Percentiles rank a stretch among this genome's conserved stretches.
These are phyloP conservation scores for Macrosoma leucophasiata DNA, from an alignment of 2,888 invertebrate species.

Conservation along the genomic window DNA sequence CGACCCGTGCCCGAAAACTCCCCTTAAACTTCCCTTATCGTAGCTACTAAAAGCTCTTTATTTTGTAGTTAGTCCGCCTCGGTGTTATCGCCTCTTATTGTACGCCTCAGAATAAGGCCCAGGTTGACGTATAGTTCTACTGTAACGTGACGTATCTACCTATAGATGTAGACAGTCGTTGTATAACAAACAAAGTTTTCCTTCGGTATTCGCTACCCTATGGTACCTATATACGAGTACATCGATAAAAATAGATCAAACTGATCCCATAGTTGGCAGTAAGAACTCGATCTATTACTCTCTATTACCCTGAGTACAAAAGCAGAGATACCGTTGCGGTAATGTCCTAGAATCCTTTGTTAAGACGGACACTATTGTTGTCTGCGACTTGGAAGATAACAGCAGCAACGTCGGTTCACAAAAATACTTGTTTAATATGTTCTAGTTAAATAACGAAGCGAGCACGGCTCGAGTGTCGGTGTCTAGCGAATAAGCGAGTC, in stretches of 20 bases:
- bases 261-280: too few species aligned
- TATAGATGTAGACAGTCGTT: too few species aligned
- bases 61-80: conserved; percentile 66
- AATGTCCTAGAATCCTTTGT: conserved; percentile 60
- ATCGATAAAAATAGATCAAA: too few species aligned
- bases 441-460: conserved; percentile 36
- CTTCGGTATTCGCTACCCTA: too few species aligned
- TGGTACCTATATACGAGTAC: too few species aligned
- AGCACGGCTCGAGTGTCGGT: conserved; percentile 36
- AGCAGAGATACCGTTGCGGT: conserved; percentile 54
- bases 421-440: conserved; percentile 32
- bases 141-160: too few species aligned
- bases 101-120: too few species aligned
- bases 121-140: too few species aligned
- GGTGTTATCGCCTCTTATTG: conserved; percentile 65
- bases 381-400: conserved; percentile 7
- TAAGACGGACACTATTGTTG: conserved; percentile 29
- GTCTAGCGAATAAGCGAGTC: conserved; percentile 39
- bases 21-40: conserved; percentile 73
- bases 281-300: conserved; percentile 29
- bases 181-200: too few species aligned
- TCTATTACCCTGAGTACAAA: conserved; percentile 55
- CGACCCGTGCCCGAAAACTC: conserved; percentile 69
- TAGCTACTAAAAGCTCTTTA: conserved; percentile 69
- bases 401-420: conserved; percentile 5